Base-by-base conservation (phyloP, 2,888 invertebrate genomes). In the Keiferia lycopersicella region DNA sequence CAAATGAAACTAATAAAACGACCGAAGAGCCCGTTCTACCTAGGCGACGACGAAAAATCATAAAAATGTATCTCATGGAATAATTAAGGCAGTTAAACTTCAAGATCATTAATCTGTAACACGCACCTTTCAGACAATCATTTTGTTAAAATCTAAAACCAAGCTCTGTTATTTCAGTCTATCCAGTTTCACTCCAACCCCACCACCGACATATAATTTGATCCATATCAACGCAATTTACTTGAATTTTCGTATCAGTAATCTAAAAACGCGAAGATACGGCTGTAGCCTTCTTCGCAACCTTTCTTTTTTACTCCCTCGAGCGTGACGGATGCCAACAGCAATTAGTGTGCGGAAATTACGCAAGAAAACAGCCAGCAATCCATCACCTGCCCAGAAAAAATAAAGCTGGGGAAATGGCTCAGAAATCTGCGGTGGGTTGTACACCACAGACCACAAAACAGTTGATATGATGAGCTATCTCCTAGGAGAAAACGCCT, bases 291-390 rank as follows among this genome's bases (percentile, higher is more conserved):
- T 59, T 10, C 22, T 11, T 56, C 34, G 39, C 58, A 39, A 60
- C n/a, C 45, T 60, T 45, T 22, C 39, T 79, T 80, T 84, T 87
- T 86, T 83, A 81, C 82, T 83, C 79, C 74, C 74, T 67, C 71
- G 70, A 72, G 75, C 83, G 81, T 88, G 89, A 90, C 88, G 88
- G 89, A 88, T 87, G 87, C 87, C 81, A 76, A 74, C 71, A 75
- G 88, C 87, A 91, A 91, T 90, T 90, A 91, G 89, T 81, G 88
- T 82, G 84, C 88, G 90, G 89, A 90, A 88, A 91, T 89, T 90
- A 88, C 89, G 83, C 83, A 87, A 89, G 89, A 88, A 88, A 89
- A 88, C 84, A 86, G 82, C 74, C 74, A 77, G 83, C 81, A 80
- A 91, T 91, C 90, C 88, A 90, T 91, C 91, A 91, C 90, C 88